Conservation (phyloP, 2,113 vertebrate species). For the Uria aalge region DNA sequence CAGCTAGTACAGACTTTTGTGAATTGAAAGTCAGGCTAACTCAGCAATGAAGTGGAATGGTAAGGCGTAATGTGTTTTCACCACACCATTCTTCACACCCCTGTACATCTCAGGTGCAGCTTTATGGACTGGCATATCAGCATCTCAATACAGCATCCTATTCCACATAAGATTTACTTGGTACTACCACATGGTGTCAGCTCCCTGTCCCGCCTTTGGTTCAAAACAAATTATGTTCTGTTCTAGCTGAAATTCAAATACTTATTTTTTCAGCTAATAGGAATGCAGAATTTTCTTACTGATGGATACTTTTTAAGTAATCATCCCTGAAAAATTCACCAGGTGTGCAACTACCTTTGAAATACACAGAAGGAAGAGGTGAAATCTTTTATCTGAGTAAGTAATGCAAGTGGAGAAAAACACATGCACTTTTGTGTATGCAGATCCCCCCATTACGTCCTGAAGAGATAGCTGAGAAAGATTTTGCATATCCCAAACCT, state of each 20-base stretch:
- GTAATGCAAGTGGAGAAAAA: neutral
- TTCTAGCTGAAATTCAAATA: neutral
- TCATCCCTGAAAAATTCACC: neutral
- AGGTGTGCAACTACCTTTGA: neutral
- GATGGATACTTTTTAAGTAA: neutral
- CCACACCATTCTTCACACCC: neutral
- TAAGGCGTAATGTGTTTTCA: neutral
- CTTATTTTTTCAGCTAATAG: neutral
- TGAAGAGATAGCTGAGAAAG: neutral
- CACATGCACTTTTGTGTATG: fast-evolving
- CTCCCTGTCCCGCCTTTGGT: neutral
- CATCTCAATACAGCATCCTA: neutral
- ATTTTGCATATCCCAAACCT: neutral
- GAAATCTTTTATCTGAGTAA: neutral
- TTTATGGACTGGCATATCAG: neutral
- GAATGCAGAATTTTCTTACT: neutral
- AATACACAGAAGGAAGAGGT: neutral
- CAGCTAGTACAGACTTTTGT: neutral
- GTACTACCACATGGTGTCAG: neutral
- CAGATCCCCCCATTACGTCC: neutral
- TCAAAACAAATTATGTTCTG: neutral
- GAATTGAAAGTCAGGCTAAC: neutral
- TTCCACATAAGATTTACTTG: neutral
- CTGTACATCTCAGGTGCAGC: neutral
- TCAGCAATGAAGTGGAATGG: neutral